Evolutionary conservation across 2,113 vertebrate genomes (phyloP).

Genomic region (Pelecanus crispus): DNA sequence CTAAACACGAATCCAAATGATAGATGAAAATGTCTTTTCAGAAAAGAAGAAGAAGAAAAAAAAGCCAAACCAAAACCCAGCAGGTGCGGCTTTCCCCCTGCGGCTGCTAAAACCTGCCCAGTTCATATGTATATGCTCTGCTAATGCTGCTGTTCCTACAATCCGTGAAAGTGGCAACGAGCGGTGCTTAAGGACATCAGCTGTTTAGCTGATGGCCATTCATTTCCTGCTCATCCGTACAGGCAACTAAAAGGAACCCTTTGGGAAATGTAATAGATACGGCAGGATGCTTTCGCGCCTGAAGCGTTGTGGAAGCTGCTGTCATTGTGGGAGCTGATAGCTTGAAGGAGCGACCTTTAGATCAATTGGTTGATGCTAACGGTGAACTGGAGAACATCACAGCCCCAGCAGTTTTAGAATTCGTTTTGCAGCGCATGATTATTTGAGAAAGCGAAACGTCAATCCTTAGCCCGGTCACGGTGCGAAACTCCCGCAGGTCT

Average conservation of each 20-base stretch:
- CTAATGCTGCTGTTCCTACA: background rate
- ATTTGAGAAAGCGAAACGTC: background rate
- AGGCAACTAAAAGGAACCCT: background rate
- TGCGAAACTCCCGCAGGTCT: background rate
- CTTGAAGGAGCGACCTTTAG: background rate
- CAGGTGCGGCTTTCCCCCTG: background rate
- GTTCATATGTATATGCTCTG: background rate
- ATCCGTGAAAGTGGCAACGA: background rate
- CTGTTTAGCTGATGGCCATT: background rate
- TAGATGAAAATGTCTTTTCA: background rate
- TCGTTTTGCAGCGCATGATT: rapidly evolving
- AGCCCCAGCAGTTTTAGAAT: background rate
- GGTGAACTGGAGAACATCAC: background rate
- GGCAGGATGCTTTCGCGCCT: background rate
- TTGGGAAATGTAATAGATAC: background rate
- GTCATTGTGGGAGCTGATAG: background rate
- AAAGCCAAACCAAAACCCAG: background rate
- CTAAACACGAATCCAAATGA: background rate
- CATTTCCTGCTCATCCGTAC: background rate
- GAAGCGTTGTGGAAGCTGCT: background rate
- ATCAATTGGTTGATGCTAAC: background rate
- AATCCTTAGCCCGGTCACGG: background rate
- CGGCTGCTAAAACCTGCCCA: background rate
- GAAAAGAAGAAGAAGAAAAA: background rate
- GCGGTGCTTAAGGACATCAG: background rate